Evolutionary conservation across 2,797 vertebrate species (phyloP).

Genomic region (Pangasius larnaudii): DNA sequence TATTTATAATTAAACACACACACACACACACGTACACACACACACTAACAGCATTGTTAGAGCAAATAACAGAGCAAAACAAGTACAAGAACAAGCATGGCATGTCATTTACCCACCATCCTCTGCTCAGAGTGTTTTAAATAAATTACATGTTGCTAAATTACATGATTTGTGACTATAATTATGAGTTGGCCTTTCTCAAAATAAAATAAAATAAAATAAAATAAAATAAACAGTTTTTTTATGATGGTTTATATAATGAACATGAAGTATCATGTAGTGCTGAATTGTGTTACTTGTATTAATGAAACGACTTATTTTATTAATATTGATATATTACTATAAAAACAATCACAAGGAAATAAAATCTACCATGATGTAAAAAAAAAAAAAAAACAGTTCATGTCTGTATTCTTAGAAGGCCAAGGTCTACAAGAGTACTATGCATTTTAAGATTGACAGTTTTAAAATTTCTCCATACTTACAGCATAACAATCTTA

Average conservation of each 20-base stretch:
- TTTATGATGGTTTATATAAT: neutral
- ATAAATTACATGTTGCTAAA: slow-evolving; percentile 8
- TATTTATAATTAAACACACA: slow-evolving; percentile 47
- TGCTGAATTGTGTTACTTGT: neutral
- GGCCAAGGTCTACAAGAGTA: neutral
- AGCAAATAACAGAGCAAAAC: slow-evolving; percentile 56
- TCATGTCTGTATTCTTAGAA: neutral
- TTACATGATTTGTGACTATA: slow-evolving; percentile 18
- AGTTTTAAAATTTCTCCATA: neutral
- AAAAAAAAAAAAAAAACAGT: neutral
- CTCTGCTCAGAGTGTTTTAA: neutral
- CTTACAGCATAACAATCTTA: neutral
- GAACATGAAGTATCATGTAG: neutral
- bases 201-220: slow-evolving; percentile 1
- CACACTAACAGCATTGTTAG: slow-evolving; percentile 37
- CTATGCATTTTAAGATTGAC: neutral
- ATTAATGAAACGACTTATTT: neutral
- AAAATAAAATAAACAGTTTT: neutral
- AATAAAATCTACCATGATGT: neutral
- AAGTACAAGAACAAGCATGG: slow-evolving; percentile 42
- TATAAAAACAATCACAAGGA: neutral
- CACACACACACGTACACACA: slow-evolving; percentile 26
- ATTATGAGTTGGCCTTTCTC: neutral
- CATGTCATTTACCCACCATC: slow-evolving; percentile 28
- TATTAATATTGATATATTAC: neutral